Base-by-base conservation (phyloP, 2,797 vertebrate species). In the Gallinago stenura region DNA sequence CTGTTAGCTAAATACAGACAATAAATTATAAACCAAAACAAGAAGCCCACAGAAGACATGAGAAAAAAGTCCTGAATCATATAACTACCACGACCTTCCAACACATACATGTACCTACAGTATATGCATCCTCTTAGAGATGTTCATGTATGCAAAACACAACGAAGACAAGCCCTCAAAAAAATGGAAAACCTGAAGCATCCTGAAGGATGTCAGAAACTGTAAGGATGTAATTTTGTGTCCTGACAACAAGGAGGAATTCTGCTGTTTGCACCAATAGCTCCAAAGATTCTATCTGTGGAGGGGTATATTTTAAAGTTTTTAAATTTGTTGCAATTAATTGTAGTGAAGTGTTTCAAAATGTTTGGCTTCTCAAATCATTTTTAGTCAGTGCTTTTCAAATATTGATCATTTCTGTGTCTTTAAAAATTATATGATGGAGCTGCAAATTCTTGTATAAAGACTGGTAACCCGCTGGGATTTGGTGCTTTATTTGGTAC, bases 91-190 rank as follows among this genome's bases (percentile, higher is more conserved):
- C 61, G 18, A 19, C 28, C 51, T 87, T 75, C 33, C 37, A 77
- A 31, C 9, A 66, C 3, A 10, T 35, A n/a, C 8, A 30, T 9
- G 10, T n/a, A 39, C 35, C 24, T 53, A 9, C 14, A 0, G 0
- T 30, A 17, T 30, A n/a, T 10, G 24, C 19, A 35, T 57, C 56
- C 41, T 61, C 26, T 39, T 26, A 24, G 16, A 88, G n/a, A 24
- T 62, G 17, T 28, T 57, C 19, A 6, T 12, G 14, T 75, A 61
- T 41, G 28, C 43, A 83, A 50, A 82, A 61, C n/a, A 37, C 21
- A 70, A 22, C 10, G 39, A 41, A 76, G 37, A 51, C 12, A 68
- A 71, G 25, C 8, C 35, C 19, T 56, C 24, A 46, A 65, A 77
- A 68, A 65, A 65, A 50, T 8, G 2, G 18, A 65, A 85, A 77